Conservation (phyloP, 2,113 vertebrate genomes). For the Hystrix brachyura region DNA sequence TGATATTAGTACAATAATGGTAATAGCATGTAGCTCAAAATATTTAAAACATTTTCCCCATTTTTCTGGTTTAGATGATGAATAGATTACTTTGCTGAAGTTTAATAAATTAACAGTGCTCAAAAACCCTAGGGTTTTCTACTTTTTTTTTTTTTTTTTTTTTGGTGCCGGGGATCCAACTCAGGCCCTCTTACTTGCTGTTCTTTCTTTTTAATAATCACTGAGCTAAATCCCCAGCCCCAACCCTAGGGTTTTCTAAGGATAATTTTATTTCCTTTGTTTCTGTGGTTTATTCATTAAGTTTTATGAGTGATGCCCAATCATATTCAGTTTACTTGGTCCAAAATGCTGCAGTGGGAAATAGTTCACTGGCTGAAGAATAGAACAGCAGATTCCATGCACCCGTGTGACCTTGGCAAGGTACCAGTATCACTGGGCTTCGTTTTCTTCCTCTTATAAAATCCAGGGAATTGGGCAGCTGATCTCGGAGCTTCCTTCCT, state of each 20-base stretch:
- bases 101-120: neutral
- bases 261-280: slow-evolving; percentile 31
- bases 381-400: neutral
- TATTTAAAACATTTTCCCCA: slow-evolving; percentile 23
- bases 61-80: neutral
- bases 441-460: neutral
- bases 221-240: too few species aligned
- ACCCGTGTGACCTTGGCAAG: neutral
- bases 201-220: too few species aligned
- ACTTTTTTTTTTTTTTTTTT: too few species aligned
- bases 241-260: neutral
- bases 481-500: neutral
- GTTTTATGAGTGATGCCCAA: neutral
- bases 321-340: neutral
- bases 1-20: neutral
- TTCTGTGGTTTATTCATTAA: neutral
- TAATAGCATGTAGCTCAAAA: slow-evolving; percentile 5
- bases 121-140: neutral
- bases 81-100: neutral
- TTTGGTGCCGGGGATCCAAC: too few species aligned
- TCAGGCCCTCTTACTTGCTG: too few species aligned
- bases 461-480: neutral
- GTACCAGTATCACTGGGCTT: neutral
- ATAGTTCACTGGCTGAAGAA: neutral
- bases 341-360: neutral